Evolutionary conservation across 2,888 invertebrate genomes (phyloP).

Genomic region (Pyrgus malvae): DNA sequence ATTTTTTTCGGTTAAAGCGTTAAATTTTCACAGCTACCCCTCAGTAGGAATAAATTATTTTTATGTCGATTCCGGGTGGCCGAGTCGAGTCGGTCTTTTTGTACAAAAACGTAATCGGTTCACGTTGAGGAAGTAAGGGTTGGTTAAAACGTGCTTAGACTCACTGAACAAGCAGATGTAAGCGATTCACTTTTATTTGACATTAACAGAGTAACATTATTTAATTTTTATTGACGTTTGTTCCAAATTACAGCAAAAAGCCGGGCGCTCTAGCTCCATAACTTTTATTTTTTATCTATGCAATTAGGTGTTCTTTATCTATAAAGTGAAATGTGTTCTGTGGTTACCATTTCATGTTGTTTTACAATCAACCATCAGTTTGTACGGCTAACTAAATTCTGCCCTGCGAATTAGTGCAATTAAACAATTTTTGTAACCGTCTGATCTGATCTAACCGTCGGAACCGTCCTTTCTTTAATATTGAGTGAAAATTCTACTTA

Average conservation of each 20-base stretch:
- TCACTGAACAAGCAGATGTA: conserved; percentile 52
- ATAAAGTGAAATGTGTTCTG: background rate
- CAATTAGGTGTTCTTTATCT: background rate
- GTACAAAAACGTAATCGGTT: conserved; percentile 64
- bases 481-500: too few species aligned
- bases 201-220: conserved; percentile 13
- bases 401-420: too few species aligned
- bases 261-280: background rate
- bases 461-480: too few species aligned
- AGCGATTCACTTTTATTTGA: conserved; percentile 22
- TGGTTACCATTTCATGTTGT: background rate
- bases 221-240: conserved; percentile 19
- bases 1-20: conserved; percentile 67
- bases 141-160: conserved; percentile 50
- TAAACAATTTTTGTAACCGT: too few species aligned
- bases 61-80: conserved; percentile 77
- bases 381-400: too few species aligned
- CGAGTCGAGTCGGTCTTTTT: conserved; percentile 47
- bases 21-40: conserved; percentile 76
- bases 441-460: too few species aligned
- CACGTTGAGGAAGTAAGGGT: conserved; percentile 70
- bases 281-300: conserved; percentile 11
- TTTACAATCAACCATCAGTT: background rate
- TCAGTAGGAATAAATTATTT: conserved; percentile 72
- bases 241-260: conserved; percentile 14